Evolutionary conservation across 2,888 invertebrate species (phyloP).

Genomic region (Aspidiotus destructor): DNA sequence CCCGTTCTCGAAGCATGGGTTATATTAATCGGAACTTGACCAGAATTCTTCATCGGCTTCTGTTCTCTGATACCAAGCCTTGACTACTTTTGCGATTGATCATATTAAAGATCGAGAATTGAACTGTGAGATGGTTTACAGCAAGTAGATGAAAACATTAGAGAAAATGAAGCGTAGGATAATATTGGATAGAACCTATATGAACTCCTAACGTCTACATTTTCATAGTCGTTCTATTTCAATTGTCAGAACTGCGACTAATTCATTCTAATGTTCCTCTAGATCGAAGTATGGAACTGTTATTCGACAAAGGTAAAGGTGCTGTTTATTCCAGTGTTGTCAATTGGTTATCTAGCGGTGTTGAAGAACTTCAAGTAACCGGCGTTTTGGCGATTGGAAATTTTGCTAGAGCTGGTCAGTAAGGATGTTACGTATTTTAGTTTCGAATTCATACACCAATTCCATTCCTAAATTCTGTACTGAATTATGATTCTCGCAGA

Average conservation of each 20-base stretch:
- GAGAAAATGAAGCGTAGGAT: no score
- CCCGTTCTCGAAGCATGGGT: no score
- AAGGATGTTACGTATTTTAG: not conserved
- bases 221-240: no score
- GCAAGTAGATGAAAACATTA: no score
- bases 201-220: no score
- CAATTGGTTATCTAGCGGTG: slow-evolving; percentile 63
- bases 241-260: not conserved
- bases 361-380: slow-evolving; percentile 67
- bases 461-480: not conserved
- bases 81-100: no score
- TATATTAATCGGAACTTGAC: no score
- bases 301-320: slow-evolving; percentile 69
- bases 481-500: slow-evolving; percentile 45
- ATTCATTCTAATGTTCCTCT: slow-evolving; percentile 35
- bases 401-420: slow-evolving; percentile 63
- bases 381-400: slow-evolving; percentile 79
- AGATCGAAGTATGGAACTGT: slow-evolving; percentile 78
- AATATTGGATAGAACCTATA: no score
- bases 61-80: no score
- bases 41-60: no score
- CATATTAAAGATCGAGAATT: no score
- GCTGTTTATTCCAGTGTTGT: slow-evolving; percentile 61
- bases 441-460: not conserved
- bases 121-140: no score